These are phyloP conservation scores for Melanotaenia trifasciata DNA, from an alignment of 2,797 vertebrate species.

Conservation along the genomic window DNA sequence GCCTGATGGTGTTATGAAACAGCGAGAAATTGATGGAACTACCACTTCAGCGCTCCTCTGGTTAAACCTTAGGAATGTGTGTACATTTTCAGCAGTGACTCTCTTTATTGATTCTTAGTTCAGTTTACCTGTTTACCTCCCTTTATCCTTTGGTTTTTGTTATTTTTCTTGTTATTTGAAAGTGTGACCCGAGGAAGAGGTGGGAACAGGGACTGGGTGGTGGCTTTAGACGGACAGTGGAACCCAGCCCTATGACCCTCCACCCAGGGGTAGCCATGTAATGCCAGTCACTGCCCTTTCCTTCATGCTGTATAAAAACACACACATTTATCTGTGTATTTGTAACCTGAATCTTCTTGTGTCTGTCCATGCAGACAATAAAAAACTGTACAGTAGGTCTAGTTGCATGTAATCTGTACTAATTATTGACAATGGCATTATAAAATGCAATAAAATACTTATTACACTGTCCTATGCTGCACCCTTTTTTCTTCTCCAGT, in stretches of 20 bases:
- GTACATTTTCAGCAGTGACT: slow-evolving; percentile 92
- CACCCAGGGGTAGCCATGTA: slow-evolving; percentile 83
- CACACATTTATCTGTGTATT: slow-evolving; percentile 91
- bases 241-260: slow-evolving; percentile 76
- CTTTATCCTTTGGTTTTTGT: slow-evolving; percentile 76
- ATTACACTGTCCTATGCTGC: slow-evolving; percentile 85
- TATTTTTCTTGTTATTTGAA: slow-evolving; percentile 79
- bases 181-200: slow-evolving; percentile 83
- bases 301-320: slow-evolving; percentile 89
- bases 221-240: slow-evolving; percentile 75
- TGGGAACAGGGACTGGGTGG: slow-evolving; percentile 76
- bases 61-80: slow-evolving; percentile 91
- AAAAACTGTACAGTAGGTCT: slow-evolving; percentile 93
- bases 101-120: slow-evolving; percentile 79
- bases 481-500: slow-evolving; percentile 41
- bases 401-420: slow-evolving; percentile 94
- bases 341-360: slow-evolving; percentile 90
- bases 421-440: slow-evolving; percentile 94
- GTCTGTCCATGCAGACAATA: slow-evolving; percentile 92
- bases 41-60: slow-evolving; percentile 87
- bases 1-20: slow-evolving; percentile 68
- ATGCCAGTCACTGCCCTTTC: slow-evolving; percentile 86
- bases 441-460: slow-evolving; percentile 95
- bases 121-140: slow-evolving; percentile 79
- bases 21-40: slow-evolving; percentile 82